A percentile compares a stretch with the other conserved stretches of the same genome.
phyloP scores from a whole-genome alignment of 2,888 invertebrate genomes.

The Elysia crispata region DNA sequence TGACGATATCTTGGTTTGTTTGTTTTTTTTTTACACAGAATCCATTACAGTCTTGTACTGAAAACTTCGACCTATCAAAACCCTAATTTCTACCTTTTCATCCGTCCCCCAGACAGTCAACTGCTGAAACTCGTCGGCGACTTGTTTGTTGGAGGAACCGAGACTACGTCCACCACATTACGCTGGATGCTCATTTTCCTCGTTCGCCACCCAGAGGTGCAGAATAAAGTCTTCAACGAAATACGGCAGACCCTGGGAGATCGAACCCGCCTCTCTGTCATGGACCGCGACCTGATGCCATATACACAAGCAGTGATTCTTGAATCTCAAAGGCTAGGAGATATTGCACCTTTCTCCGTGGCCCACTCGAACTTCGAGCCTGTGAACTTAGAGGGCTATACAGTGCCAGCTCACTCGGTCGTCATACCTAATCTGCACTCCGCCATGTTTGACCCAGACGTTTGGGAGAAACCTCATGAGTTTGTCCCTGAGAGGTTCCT shows the following conservation, averaged over 20 bases:
- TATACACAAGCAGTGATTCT: constrained; percentile 61
- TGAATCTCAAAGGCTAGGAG: constrained; percentile 61
- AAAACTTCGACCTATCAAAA: no score
- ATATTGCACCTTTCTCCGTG: constrained; percentile 55
- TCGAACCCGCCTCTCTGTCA: constrained; percentile 39
- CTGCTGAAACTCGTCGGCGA: constrained; percentile 60
- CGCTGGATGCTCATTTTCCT: constrained; percentile 67
- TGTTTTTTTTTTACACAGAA: no score
- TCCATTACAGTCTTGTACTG: no score
- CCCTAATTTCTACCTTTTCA: no score
- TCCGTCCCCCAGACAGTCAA: constrained; percentile 52
- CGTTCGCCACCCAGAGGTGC: constrained; percentile 64
- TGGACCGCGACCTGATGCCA: constrained; percentile 57
- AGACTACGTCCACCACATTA: constrained; percentile 67
- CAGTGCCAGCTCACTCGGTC: constrained; percentile 64
- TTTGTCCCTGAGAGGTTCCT: constrained; percentile 70
- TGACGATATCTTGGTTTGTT: no score
- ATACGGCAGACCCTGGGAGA: constrained; percentile 32
- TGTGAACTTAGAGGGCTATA: constrained; percentile 59
- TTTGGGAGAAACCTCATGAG: constrained; percentile 64
- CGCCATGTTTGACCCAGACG: constrained; percentile 66
- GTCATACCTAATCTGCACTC: constrained; percentile 69
- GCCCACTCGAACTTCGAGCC: constrained; percentile 60
- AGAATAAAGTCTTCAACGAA: constrained; percentile 51
- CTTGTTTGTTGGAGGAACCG: constrained; percentile 67